Percentiles rank a stretch among this genome's conserved stretches.
Evolutionary conservation across 2,888 invertebrate genomes (phyloP).

Genomic region (Limnephilus marmoratus): DNA sequence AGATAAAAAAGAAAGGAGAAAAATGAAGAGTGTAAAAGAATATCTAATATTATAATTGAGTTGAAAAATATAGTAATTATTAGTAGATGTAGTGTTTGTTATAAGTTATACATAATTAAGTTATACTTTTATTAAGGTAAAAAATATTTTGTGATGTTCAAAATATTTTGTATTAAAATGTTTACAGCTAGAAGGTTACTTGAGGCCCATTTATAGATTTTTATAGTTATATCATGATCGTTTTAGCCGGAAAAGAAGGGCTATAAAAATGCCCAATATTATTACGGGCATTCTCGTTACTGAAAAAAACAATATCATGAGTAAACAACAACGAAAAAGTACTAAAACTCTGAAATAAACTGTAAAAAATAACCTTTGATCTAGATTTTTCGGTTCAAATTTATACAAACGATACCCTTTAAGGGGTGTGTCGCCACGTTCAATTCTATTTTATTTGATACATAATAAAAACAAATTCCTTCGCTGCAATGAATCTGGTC

Average conservation of each 20-base stretch:
- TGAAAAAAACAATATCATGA: neutral
- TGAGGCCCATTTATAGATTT: neutral
- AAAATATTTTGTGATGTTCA: neutral
- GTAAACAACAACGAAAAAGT: neutral
- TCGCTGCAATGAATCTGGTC: conserved; percentile 34
- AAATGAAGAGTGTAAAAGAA: too few relatives aligned
- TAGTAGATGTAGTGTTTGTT: too few relatives aligned
- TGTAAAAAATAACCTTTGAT: neutral
- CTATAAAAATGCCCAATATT: neutral
- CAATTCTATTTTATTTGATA: conserved; percentile 13
- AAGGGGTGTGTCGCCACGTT: neutral
- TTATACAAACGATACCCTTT: neutral
- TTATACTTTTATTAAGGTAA: too few relatives aligned
- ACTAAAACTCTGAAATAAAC: neutral
- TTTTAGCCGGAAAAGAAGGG: neutral
- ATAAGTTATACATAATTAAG: too few relatives aligned
- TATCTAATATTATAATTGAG: too few relatives aligned
- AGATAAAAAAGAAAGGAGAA: too few relatives aligned
- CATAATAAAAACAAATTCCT: conserved; percentile 28
- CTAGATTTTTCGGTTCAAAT: neutral
- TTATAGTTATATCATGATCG: neutral
- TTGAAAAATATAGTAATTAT: too few relatives aligned
- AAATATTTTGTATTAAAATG: neutral
- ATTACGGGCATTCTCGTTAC: neutral
- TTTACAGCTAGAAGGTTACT: neutral